A percentile compares a stretch with the other conserved stretches of the same genome.
phyloP scores from a whole-genome alignment of 64 coral and sea anemone genomes.

The Pocillopora damicornis region DNA sequence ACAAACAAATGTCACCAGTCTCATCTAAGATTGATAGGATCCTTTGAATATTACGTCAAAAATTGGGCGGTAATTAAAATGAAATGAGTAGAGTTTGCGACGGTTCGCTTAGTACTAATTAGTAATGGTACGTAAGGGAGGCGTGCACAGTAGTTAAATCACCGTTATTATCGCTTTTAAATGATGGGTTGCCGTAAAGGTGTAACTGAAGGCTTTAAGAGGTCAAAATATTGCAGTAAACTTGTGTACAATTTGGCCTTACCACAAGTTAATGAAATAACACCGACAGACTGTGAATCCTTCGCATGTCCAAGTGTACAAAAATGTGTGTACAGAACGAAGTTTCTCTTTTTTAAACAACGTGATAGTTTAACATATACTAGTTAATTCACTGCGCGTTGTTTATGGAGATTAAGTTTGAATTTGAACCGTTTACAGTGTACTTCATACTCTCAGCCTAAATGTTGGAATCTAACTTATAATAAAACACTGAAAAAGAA shows the following conservation, averaged over 20 bases:
- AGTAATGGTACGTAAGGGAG: background rate
- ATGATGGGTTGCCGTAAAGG: slow-evolving; percentile 16
- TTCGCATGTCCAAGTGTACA: too few relatives aligned
- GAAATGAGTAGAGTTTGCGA: background rate
- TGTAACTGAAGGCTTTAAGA: background rate
- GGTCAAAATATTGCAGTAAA: background rate
- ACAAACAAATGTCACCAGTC: background rate
- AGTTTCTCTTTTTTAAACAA: background rate
- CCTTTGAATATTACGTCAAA: background rate
- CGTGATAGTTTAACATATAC: background rate
- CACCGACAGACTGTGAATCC: too few relatives aligned
- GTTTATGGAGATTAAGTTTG: background rate
- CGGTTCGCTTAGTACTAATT: background rate
- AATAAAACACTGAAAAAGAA: background rate
- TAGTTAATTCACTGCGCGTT: background rate
- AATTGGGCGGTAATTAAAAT: background rate
- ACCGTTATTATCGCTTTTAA: background rate
- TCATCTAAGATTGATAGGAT: background rate
- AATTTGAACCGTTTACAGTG: background rate
- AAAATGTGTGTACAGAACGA: too few relatives aligned
- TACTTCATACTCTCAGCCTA: background rate
- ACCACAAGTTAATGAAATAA: background rate
- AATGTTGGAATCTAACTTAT: background rate
- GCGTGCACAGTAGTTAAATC: slow-evolving; percentile 14
- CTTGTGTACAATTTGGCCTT: background rate